phyloP scores from a whole-genome alignment of 2,888 invertebrate species.

The Fabriciana adippe region DNA sequence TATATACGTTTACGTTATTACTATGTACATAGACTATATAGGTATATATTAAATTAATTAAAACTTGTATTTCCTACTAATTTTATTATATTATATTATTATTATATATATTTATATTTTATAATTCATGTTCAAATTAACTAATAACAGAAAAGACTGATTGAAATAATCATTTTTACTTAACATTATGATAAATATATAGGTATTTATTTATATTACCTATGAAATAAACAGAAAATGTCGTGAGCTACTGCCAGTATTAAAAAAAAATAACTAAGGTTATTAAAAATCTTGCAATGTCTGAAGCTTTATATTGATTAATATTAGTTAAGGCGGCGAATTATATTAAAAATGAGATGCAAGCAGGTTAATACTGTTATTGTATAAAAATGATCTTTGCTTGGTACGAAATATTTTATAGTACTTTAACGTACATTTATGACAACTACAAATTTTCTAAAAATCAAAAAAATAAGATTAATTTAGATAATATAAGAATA shows the following conservation, averaged over 20 bases:
- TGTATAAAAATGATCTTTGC: constrained; percentile 10
- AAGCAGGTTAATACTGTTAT: constrained; percentile 17
- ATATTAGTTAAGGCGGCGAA: constrained; percentile 10
- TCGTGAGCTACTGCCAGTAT: not conserved
- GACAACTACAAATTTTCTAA: constrained; percentile 2
- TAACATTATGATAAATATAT: no score
- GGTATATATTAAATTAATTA: no score
- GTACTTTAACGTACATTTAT: not conserved
- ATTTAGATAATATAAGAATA: not conserved
- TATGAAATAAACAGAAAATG: no score
- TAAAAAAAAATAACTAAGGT: not conserved
- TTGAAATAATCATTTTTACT: no score
- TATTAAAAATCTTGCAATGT: constrained; percentile 3
- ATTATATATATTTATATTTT: no score
- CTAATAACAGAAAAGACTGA: no score
- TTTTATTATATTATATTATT: no score
- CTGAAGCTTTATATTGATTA: constrained; percentile 11
- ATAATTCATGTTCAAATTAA: no score
- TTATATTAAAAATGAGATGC: constrained; percentile 7
- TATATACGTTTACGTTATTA: no score
- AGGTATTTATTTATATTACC: no score
- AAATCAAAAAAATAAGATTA: constrained; percentile 3
- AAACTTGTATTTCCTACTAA: no score
- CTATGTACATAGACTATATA: no score
- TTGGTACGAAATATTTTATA: constrained; percentile 6